phyloP scores from a whole-genome alignment of 2,888 invertebrate genomes.

The Theristus sp. region DNA sequence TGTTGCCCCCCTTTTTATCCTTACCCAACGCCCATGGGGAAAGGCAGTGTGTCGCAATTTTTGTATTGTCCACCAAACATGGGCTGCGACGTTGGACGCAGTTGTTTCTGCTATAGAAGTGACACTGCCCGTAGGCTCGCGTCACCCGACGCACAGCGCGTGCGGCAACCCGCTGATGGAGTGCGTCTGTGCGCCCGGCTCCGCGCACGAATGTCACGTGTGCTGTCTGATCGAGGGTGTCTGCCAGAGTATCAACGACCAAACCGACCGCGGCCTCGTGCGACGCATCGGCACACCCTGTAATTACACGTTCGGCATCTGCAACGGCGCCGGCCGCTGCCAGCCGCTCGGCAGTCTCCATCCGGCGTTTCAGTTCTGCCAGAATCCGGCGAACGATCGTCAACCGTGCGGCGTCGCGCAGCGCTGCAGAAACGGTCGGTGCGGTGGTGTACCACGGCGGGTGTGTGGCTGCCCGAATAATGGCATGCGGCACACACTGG shows the following conservation, averaged over 20 bases:
- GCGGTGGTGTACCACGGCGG: not conserved
- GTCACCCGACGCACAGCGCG: not conserved
- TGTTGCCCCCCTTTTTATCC: too few relatives aligned
- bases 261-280: not conserved
- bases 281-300: not conserved
- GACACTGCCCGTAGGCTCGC: not conserved
- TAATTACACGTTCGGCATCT: not conserved
- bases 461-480: too few relatives aligned
- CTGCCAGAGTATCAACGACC: not conserved
- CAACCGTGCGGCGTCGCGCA: not conserved
- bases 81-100: too few relatives aligned
- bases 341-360: not conserved
- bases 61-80: too few relatives aligned
- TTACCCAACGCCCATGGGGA: too few relatives aligned
- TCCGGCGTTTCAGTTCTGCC: not conserved
- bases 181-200: not conserved
- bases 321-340: not conserved
- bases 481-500: too few relatives aligned
- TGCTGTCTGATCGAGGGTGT: not conserved
- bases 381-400: not conserved
- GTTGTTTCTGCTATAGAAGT: too few relatives aligned
- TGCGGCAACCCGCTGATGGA: not conserved
- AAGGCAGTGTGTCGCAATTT: too few relatives aligned
- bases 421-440: not conserved
- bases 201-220: not conserved